A percentile compares a stretch with the other conserved stretches of the same genome.
Evolutionary conservation across 2,797 vertebrate species (phyloP).

Genomic region (Novumbra hubbsi): DNA sequence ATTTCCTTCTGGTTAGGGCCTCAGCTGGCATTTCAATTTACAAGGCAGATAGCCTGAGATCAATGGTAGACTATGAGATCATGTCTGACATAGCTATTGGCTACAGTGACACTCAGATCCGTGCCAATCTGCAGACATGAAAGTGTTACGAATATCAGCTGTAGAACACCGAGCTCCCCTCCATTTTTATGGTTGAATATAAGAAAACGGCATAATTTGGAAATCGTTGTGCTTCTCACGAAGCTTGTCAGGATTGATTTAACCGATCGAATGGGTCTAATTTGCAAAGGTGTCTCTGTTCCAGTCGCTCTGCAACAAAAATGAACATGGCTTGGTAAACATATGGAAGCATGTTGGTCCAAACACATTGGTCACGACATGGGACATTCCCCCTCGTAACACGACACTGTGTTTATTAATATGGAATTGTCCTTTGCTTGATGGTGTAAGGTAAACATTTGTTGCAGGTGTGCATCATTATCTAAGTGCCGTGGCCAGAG

Average conservation of each 20-base stretch:
- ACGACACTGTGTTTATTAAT: constrained; percentile 31
- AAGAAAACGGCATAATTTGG: background rate
- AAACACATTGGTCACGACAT: background rate
- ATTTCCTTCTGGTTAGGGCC: constrained; percentile 26
- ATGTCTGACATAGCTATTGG: constrained; percentile 44
- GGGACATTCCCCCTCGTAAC: constrained; percentile 7
- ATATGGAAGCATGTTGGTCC: background rate
- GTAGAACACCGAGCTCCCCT: background rate
- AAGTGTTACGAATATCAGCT: background rate
- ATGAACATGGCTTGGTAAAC: background rate
- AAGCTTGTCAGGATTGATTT: background rate
- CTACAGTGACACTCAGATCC: background rate
- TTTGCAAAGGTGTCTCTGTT: background rate
- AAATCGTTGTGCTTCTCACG: background rate
- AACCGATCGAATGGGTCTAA: background rate
- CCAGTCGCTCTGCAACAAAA: background rate
- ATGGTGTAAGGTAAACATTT: constrained; percentile 24
- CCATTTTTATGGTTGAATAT: background rate
- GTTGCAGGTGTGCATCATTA: constrained; percentile 41
- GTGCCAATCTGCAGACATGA: background rate
- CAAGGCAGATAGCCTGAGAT: constrained; percentile 42
- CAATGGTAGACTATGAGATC: constrained; percentile 38
- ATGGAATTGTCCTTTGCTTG: constrained; percentile 26
- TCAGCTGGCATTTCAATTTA: constrained; percentile 27
- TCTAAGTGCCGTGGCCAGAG: constrained; percentile 32